Evolutionary conservation across 1,140 invertebrate genomes (phyloP).

Genomic region (Plodia interpunctella): DNA sequence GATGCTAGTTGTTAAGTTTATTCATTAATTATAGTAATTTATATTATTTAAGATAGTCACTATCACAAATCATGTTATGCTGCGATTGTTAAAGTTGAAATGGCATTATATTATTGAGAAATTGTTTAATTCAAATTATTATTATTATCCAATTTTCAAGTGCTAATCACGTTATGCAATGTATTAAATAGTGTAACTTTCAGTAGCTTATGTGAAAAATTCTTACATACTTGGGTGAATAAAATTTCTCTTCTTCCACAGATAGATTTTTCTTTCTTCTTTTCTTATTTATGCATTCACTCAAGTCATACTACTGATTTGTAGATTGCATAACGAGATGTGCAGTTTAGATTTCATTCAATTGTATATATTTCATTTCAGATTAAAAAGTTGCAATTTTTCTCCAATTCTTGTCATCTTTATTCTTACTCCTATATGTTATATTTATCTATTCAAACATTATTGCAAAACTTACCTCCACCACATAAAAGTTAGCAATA

Average conservation of each 20-base stretch:
- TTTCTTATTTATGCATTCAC: too few species aligned
- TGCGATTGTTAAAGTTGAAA: slow-evolving; percentile 68
- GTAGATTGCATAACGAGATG: too few species aligned
- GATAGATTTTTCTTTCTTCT: too few species aligned
- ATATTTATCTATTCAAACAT: too few species aligned
- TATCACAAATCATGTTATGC: slow-evolving; percentile 60
- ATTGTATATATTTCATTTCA: slow-evolving; percentile 67
- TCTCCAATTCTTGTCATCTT: slow-evolving; percentile 29
- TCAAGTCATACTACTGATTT: too few species aligned
- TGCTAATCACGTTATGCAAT: slow-evolving; percentile 20
- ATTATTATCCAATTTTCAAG: slow-evolving; percentile 42
- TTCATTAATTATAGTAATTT: slow-evolving; percentile 59
- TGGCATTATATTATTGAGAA: slow-evolving; percentile 60
- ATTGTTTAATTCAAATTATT: slow-evolving; percentile 51
- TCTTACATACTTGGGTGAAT: too few species aligned
- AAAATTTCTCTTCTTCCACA: too few species aligned
- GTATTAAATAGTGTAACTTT: too few species aligned
- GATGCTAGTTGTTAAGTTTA: slow-evolving; percentile 80
- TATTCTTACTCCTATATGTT: not conserved
- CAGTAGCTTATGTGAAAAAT: too few species aligned
- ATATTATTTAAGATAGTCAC: slow-evolving; percentile 54
- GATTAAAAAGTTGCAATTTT: slow-evolving; percentile 60
- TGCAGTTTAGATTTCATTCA: slow-evolving; percentile 42
- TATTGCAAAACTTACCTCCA: too few species aligned
- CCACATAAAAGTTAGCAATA: too few species aligned